Evolutionary conservation across 2,113 vertebrate genomes (phyloP), one percentile per base, ranked within the genome.

Genomic region (Prionailurus bengalensis): DNA sequence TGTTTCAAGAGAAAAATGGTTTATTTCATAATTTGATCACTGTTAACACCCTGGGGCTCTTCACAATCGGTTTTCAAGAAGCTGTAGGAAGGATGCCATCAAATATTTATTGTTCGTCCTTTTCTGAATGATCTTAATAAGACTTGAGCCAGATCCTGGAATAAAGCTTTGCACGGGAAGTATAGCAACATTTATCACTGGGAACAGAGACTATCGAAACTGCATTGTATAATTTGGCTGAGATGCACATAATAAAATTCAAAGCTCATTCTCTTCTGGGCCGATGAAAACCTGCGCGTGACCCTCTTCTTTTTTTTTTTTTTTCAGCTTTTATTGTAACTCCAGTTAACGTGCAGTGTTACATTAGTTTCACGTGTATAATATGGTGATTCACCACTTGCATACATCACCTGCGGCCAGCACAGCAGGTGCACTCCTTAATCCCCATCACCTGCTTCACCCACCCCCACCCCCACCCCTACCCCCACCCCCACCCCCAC

Each of bases 101-200:
- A 81, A 68, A 83, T 86, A 93, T 82, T 93, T 91, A 93, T 86
- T 79, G 55, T 83, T 70, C 33, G 68, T 74, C 21, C 71, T 61
- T 17, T 97, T 94, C 84, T 36, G 16, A 78, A 86, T 42, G 45
- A 53, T 71, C 48, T 91, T 80, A 84, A 45, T 86, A 84, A 96
- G 88, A 45, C 31, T 84, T 53, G 23, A 94, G 11, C 66, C n/a
- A 95, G 76, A 85, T 42, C n/a, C 68, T 31, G 14, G 33, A 74
- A 73, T 25, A 51, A 71, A 53, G 25, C 65, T 93, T 95, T 95
- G 79, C 42, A 29, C 53, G 85, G 61, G 63, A 80, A 68, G 17
- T 66, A 70, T 15, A 58, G 13, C 29, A 42, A 25, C 42, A 51
- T 85, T 63, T 86, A 39, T 92, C 73, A 45, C 21, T 89, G 63